Evolutionary conservation across 2,113 vertebrate species (phyloP), one percentile per base, ranked within the genome.

Genomic region (Columba janthina): DNA sequence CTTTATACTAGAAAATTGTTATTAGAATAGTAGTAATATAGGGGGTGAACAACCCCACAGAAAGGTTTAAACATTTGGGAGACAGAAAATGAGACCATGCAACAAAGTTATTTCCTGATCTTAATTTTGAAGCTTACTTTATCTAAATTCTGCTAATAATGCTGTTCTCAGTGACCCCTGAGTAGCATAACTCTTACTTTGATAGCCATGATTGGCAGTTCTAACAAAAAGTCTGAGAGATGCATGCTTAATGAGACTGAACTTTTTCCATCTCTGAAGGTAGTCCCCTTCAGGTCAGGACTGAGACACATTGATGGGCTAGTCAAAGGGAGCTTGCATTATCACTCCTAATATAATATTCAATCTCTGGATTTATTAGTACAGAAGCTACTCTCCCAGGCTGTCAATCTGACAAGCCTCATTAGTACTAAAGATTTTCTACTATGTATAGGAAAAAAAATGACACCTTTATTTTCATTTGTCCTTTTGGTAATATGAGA

Each of bases 101-200:
- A 85, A 38, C 4, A 22, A 93, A 82, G 15, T n/a, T 76, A 25
- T 51, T 50, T 62, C 66, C 14, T 69, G 88, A 85, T 65, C 50
- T 82, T 32, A 50, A 1, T 54, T 91, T 82, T 85, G 54, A 36
- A 73, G 20, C 21, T 85, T 76, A 48, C 44, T 93, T 73, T 88
- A 90, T 93, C 62, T 65, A 36, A 83, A 88, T 88, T 72, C 58
- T 88, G n/a, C 80, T 74, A 90, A n/a, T 88, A 70, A 58, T 40
- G 15, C 36, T 50, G 28, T 83, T 90, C 51, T 88, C 62, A 46
- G n/a, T 92, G 88, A 88, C 58, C 50, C 32, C 31, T 50, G 56
- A 73, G 74, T 90, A 56, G 34, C 36, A 70, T 74, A n/a, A 20
- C 64, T 61, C 29, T 73, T 73, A 61, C 50, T 82, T 91, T 69